These are phyloP conservation scores for Nasonia vitripennis DNA, from an alignment of 1,140 invertebrate genomes.

Conservation along the genomic window DNA sequence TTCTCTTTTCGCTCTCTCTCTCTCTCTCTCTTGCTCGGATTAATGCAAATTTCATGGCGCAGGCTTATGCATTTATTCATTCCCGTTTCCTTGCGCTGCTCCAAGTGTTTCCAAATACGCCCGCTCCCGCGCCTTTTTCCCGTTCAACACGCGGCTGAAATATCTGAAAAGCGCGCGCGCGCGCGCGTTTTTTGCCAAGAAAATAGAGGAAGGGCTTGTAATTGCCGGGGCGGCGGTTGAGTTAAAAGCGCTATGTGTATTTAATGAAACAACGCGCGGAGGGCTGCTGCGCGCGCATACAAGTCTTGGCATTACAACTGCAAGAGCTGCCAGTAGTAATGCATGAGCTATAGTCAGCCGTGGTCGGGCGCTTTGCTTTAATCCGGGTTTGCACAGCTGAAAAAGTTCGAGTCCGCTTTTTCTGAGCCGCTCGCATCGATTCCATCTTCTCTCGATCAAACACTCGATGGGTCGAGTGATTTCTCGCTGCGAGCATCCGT, in stretches of 20 bases:
- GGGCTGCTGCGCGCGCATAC: too few species aligned
- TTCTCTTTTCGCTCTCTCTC: not conserved
- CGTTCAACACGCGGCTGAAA: not conserved
- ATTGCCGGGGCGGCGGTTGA: not conserved
- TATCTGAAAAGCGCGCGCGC: not conserved
- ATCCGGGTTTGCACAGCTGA: not conserved
- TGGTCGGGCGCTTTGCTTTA: not conserved
- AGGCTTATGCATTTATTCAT: constrained; percentile 28
- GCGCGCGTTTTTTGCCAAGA: not conserved
- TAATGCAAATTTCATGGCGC: constrained; percentile 24
- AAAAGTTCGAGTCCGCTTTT: not conserved
- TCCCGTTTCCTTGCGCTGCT: not conserved
- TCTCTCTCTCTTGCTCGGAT: not conserved
- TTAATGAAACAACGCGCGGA: not conserved
- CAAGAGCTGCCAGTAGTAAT: not conserved
- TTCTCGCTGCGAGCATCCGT: too few species aligned
- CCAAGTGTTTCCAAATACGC: constrained; percentile 3
- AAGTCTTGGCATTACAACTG: not conserved
- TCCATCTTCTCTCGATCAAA: too few species aligned
- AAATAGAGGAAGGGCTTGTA: not conserved
- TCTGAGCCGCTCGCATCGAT: not conserved
- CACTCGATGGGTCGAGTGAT: too few species aligned
- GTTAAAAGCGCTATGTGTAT: not conserved
- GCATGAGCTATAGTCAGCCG: not conserved
- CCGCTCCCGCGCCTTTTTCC: not conserved